phyloP scores from a whole-genome alignment of 1,140 invertebrate species.

The Tribolium madens region DNA sequence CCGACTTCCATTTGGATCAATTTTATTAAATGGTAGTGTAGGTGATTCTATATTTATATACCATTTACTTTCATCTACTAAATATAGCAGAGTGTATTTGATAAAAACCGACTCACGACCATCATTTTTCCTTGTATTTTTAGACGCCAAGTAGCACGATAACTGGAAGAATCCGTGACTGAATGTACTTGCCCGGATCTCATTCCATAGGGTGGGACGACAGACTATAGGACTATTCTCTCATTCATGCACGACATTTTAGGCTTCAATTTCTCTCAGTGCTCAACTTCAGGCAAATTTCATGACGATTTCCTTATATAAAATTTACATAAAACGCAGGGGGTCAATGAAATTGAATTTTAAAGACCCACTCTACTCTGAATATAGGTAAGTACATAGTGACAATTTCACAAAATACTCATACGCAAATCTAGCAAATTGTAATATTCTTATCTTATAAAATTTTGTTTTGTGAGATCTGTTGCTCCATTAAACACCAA shows the following conservation, averaged over 20 bases:
- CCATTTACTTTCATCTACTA: constrained; percentile 24
- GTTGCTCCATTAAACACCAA: no score
- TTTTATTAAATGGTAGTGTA: background rate
- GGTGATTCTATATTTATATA: constrained; percentile 22
- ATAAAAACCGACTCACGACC: constrained; percentile 35
- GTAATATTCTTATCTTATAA: no score
- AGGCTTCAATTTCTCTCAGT: constrained; percentile 16
- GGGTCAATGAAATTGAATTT: background rate
- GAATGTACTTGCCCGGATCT: constrained; percentile 11
- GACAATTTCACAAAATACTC: background rate
- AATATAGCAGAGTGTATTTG: constrained; percentile 13
- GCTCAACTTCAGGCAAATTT: background rate
- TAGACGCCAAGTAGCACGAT: constrained; percentile 17
- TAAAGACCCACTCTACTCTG: background rate
- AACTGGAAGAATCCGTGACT: constrained; percentile 32
- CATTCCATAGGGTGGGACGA: constrained; percentile 3
- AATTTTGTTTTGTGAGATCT: no score
- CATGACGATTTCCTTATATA: background rate
- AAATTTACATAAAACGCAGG: background rate
- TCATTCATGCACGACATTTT: background rate
- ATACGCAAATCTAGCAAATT: no score
- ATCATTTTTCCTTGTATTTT: constrained; percentile 28
- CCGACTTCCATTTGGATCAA: no score
- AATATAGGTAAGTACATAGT: no score
- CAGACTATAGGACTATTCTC: background rate